phyloP scores from a whole-genome alignment of 23 tunicate genomes.

The Ciona savignyi region DNA sequence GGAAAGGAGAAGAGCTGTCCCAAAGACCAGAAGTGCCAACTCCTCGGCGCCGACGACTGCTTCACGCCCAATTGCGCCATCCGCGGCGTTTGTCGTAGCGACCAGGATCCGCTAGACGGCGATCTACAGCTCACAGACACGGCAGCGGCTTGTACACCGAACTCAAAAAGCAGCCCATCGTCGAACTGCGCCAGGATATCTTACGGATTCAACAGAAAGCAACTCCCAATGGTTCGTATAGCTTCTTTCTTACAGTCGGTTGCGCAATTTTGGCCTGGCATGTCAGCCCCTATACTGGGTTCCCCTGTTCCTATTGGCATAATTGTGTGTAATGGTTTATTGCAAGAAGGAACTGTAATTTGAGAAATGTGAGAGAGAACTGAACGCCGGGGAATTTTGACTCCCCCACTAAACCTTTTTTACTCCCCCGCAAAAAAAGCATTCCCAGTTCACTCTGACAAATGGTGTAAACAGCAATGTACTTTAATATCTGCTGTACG shows the following conservation, averaged over 20 bases:
- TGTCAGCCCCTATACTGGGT: too few relatives aligned
- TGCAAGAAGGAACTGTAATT: too few relatives aligned
- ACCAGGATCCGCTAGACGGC: slow-evolving; percentile 4
- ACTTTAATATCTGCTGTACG: too few relatives aligned
- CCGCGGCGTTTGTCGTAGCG: slow-evolving; percentile 44
- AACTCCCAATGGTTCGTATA: not conserved
- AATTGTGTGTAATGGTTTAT: too few relatives aligned
- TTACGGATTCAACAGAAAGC: not conserved
- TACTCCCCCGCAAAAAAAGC: too few relatives aligned
- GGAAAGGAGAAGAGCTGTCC: slow-evolving; percentile 21
- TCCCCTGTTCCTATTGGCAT: too few relatives aligned
- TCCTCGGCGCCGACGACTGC: slow-evolving; percentile 28
- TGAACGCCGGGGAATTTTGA: too few relatives aligned
- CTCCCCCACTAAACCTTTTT: too few relatives aligned
- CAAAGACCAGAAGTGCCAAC: slow-evolving; percentile 11
- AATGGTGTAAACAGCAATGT: too few relatives aligned
- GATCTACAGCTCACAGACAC: not conserved
- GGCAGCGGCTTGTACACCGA: not conserved
- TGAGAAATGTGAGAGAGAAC: too few relatives aligned
- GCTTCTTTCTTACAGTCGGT: not conserved
- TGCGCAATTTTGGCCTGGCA: too few relatives aligned
- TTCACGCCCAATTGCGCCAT: slow-evolving; percentile 43
- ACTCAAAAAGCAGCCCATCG: not conserved
- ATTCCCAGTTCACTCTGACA: too few relatives aligned
- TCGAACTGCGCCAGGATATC: not conserved